Percentiles rank a stretch among this genome's conserved stretches.
Conservation (phyloP, 2,888 invertebrate genomes). For the Aporophyla lueneburgensis region DNA sequence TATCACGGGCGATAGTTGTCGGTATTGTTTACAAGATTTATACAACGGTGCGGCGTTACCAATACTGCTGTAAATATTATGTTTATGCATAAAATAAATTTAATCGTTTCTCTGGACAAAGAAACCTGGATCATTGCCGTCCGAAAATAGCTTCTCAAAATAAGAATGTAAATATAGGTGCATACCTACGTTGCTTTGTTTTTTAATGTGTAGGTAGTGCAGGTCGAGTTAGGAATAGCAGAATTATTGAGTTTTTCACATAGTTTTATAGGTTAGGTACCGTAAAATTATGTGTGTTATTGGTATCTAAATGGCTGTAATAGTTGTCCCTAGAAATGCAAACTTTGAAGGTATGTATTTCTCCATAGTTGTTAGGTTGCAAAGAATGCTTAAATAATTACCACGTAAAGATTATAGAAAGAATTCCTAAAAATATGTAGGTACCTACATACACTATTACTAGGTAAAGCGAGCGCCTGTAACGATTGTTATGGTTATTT, state of each 20-base stretch:
- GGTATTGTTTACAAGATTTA: neutral
- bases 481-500: neutral
- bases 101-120: slow-evolving; percentile 13
- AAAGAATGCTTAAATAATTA: neutral
- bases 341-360: neutral
- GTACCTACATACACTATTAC: neutral
- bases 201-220: neutral
- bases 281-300: no score
- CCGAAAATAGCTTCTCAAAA: slow-evolving; percentile 21
- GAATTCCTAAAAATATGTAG: neutral
- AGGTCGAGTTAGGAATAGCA: neutral
- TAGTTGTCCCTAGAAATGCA: neutral
- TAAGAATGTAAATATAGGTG: neutral
- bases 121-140: slow-evolving; percentile 15
- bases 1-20: neutral
- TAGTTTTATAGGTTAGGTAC: neutral
- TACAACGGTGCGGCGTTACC: no score
- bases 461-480: neutral
- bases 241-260: neutral
- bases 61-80: no score
- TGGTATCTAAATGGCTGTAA: no score
- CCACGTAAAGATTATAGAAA: neutral
- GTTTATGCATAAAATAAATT: neutral
- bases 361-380: neutral
- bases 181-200: neutral